Evolutionary conservation across 2,113 vertebrate genomes (phyloP), one percentile per base, ranked within the genome.

Genomic region (Galbula dea): DNA sequence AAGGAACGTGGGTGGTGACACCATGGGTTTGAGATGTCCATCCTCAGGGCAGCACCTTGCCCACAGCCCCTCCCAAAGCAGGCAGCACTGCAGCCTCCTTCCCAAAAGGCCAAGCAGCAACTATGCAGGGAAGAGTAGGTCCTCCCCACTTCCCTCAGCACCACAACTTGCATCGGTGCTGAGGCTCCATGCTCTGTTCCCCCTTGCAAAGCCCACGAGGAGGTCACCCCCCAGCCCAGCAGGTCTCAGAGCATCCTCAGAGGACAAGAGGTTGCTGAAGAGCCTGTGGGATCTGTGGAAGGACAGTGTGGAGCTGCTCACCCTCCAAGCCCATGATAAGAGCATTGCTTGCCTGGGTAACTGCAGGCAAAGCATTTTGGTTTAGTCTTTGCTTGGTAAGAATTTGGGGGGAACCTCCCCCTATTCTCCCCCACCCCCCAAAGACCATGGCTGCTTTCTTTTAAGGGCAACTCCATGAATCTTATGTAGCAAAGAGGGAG

Each of bases 401-500:
- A 78, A 34, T 18, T 0, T 4, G 6, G n/a, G 71, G 65, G 72
- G 7, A 14, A 77, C 20, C 27, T 2, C 1, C 36, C 30, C 83
- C n/a, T n/a, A n/a, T n/a, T n/a, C n/a, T n/a, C n/a, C n/a, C n/a
- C n/a, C n/a, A n/a, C n/a, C n/a, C n/a, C n/a, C n/a, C n/a, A 71
- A 52, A 58, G 36, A 43, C 78, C 79, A 54, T 0, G 0, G 74
- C 87, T 73, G 91, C 89, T 94, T 83, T 79, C 90, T 75, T 71
- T 63, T 8, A 72, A 81, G 65, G 83, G 86, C 86, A 75, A 93
- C 51, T 91, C 93, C 87, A 46, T 80, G 49, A 77, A 86, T 71
- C 82, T 66, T 46, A 94, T 80, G 92, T 88, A 95, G 90, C 96
- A 97, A 82, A 92, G 69, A 94, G 69, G 72, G 83, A 94, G 80